Base-by-base conservation (phyloP, 2,888 invertebrate species). In the Erynnis tages region DNA sequence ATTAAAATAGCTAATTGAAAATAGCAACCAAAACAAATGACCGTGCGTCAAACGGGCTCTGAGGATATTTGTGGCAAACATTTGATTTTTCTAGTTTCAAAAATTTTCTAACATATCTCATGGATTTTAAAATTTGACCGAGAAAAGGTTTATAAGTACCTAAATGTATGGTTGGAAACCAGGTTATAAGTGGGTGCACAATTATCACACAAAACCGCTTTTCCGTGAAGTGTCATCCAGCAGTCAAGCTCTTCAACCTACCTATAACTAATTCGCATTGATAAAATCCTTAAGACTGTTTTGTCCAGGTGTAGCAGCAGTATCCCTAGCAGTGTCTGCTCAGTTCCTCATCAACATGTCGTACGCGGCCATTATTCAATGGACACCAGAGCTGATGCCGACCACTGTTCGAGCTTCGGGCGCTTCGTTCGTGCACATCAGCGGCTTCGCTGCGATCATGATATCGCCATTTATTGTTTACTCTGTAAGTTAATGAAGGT, bases 331-430 rank as follows among this genome's bases (percentile, higher is more conserved):
- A 1, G 63, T 76, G 19, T 13, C 63, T 1, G 70, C 75, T 1
- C 71, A 81, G 5, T 80, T 82, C 67, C 68, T 71, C 57, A 66
- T 71, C 53, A 82, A 82, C 67, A 82, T 82, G 79, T 59, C 77
- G 8, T 69, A 74, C 41, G 66, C 70, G 16, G 63, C 71, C 1
- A 63, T 73, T 35, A 66, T 75, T 49, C 82, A 82, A 61, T 74
- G 79, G 62, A 65, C 68, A 5, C 66, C 76, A 0, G 82, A 82
- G 63, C 54, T 79, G 53, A 57, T 82, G 60, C 81, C 82, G 2
- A 82, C 82, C 0, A 62, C 66, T 1, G 73, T 76, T 49, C 62
- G 82, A 1, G 78, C 79, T 0, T 66, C 74, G 5, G 81, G 80
- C 25, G 66, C 70, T 38, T 73, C 79, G 2, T 53, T 77, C n/a